These are phyloP conservation scores for Pomatostomus ruficeps DNA, from an alignment of 2,113 vertebrate genomes.

Conservation along the genomic window DNA sequence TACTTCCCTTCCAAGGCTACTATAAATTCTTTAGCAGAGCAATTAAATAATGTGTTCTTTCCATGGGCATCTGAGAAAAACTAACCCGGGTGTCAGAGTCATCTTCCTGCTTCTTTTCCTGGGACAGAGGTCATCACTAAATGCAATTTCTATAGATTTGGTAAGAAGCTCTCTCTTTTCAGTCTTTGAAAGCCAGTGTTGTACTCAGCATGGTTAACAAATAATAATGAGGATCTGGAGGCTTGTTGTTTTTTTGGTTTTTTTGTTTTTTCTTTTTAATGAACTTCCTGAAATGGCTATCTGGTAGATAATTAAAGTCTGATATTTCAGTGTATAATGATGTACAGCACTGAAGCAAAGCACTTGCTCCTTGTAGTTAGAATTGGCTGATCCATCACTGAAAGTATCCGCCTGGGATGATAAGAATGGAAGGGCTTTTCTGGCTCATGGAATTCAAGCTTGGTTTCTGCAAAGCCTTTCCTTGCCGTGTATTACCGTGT, in stretches of 20 bases:
- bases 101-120: not conserved
- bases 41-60: not conserved
- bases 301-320: not conserved
- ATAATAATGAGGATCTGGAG: not conserved
- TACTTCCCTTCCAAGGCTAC: not conserved
- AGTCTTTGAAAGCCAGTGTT: not conserved
- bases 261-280: not conserved
- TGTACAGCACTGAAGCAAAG: not conserved
- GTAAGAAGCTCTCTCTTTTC: not conserved
- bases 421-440: not conserved
- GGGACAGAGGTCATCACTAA: not conserved
- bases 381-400: not conserved
- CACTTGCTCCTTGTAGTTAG: not conserved
- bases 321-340: not conserved
- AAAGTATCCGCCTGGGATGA: not conserved
- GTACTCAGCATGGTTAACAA: not conserved
- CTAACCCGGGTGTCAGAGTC: not conserved
- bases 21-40: not conserved
- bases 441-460: not conserved
- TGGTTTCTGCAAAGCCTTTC: not conserved
- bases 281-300: not conserved
- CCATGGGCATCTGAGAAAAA: not conserved
- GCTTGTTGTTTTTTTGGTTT: not conserved
- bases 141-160: not conserved
- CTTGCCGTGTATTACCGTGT: not conserved